phyloP scores from a whole-genome alignment of 92 coral and sea anemone species.

The Phenganax marumi region DNA sequence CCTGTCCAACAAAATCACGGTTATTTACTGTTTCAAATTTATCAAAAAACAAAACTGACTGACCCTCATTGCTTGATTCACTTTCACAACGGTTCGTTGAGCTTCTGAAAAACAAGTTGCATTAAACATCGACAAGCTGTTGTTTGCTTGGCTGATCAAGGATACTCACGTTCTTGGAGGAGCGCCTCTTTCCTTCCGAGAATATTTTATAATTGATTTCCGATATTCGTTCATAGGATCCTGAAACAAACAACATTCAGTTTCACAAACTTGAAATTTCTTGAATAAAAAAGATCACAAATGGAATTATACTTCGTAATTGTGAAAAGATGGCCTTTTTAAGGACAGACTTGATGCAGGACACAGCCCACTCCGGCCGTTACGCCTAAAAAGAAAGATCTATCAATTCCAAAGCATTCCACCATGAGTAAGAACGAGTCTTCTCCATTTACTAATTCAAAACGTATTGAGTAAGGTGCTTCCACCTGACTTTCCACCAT shows the following conservation, averaged over 20 bases:
- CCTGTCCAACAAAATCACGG: too few species aligned
- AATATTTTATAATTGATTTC: neutral
- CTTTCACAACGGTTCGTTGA: slow-evolving; percentile 10
- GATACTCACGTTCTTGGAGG: slow-evolving; percentile 31
- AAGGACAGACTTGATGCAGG: slow-evolving; percentile 80
- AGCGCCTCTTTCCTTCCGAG: slow-evolving; percentile 12
- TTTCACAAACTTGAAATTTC: neutral
- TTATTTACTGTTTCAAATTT: too few species aligned
- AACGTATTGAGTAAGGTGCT: neutral
- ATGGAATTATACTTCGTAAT: neutral
- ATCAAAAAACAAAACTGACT: neutral
- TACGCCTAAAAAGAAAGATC: slow-evolving; percentile 50
- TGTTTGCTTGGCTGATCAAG: too few species aligned
- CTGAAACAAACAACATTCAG: neutral
- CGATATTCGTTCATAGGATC: slow-evolving; percentile 31
- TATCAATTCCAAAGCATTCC: neutral
- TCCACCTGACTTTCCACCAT: slow-evolving; percentile 96
- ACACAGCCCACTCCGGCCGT: slow-evolving; percentile 73
- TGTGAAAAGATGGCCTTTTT: neutral
- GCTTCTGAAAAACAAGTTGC: neutral
- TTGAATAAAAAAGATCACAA: neutral
- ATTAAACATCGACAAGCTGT: neutral
- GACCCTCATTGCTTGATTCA: slow-evolving; percentile 1
- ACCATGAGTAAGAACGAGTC: neutral
- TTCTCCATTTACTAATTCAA: too few species aligned